A percentile compares a stretch with the other conserved stretches of the same genome.
Conservation (phyloP, 2,113 vertebrate genomes). For the Hyaena hyaena region DNA sequence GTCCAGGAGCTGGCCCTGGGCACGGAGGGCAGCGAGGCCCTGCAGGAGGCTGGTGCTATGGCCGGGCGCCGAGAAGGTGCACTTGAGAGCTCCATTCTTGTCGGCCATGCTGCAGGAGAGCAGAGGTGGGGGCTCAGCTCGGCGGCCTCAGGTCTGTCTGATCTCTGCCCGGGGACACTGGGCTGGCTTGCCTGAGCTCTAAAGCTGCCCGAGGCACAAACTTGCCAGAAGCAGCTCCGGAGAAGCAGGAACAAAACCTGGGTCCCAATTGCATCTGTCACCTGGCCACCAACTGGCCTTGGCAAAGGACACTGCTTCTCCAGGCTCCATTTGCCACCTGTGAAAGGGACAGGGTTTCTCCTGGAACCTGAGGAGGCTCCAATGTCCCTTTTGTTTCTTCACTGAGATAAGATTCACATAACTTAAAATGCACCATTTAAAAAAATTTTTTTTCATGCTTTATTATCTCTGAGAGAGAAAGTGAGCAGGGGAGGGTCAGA, state of each 20-base stretch:
- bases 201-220: neutral
- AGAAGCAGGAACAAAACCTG: neutral
- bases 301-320: neutral
- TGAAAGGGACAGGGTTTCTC: neutral
- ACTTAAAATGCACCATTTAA: neutral
- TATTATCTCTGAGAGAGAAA: too few relatives aligned
- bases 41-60: conserved; percentile 95
- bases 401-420: neutral
- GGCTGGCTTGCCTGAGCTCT: neutral
- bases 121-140: conserved; percentile 71
- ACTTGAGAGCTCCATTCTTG: conserved; percentile 94
- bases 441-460: neutral
- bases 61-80: conserved; percentile 95
- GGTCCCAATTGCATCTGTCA: neutral
- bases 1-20: conserved; percentile 96
- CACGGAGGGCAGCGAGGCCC: conserved; percentile 93
- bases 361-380: neutral
- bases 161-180: neutral
- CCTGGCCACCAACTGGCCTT: neutral
- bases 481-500: too few relatives aligned
- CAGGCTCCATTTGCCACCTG: neutral
- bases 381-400: neutral
- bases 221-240: neutral
- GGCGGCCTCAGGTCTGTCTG: neutral
- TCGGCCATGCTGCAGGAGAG: conserved; percentile 91